A percentile compares a stretch with the other conserved stretches of the same genome.
These are phyloP conservation scores for Anthonomus grandis DNA, from an alignment of 1,140 invertebrate species.

Conservation along the genomic window DNA sequence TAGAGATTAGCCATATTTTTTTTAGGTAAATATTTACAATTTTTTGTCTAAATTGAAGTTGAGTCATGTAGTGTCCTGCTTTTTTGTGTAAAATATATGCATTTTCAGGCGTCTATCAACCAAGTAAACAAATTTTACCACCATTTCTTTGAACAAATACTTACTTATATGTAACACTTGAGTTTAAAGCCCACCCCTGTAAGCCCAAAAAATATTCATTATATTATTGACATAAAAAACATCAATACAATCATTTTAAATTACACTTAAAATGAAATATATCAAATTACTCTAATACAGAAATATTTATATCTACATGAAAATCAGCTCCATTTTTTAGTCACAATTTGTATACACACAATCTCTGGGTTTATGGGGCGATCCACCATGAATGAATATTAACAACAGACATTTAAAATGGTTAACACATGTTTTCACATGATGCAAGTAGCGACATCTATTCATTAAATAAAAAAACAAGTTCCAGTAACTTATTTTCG, in stretches of 20 bases:
- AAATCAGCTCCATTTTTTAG: constrained; percentile 2
- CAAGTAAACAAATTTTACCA: neutral
- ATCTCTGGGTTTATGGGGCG: neutral
- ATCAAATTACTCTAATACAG: neutral
- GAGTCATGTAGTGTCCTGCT: constrained; percentile 2
- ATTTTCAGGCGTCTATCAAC: too few species aligned
- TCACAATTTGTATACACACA: constrained; percentile 2
- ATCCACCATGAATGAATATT: neutral
- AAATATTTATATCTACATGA: constrained; percentile 1
- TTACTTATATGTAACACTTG: neutral
- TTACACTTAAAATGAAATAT: constrained; percentile 2
- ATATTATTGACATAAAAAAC: constrained; percentile 6
- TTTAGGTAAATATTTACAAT: too few species aligned
- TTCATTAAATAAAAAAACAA: constrained; percentile 1
- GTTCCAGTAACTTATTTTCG: neutral
- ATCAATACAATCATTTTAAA: too few species aligned
- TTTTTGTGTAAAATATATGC: constrained; percentile 1
- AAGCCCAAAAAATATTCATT: constrained; percentile 3
- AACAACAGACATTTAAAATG: constrained; percentile 2
- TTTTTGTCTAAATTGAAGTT: too few species aligned
- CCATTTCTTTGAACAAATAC: neutral
- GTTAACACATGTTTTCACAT: constrained; percentile 4
- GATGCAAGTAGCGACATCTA: constrained; percentile 4
- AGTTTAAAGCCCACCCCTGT: constrained; percentile 2
- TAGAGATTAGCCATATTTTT: constrained; percentile 2